These are phyloP conservation scores for Alfaro cultratus DNA, from an alignment of 2,797 vertebrate genomes.

Conservation along the genomic window DNA sequence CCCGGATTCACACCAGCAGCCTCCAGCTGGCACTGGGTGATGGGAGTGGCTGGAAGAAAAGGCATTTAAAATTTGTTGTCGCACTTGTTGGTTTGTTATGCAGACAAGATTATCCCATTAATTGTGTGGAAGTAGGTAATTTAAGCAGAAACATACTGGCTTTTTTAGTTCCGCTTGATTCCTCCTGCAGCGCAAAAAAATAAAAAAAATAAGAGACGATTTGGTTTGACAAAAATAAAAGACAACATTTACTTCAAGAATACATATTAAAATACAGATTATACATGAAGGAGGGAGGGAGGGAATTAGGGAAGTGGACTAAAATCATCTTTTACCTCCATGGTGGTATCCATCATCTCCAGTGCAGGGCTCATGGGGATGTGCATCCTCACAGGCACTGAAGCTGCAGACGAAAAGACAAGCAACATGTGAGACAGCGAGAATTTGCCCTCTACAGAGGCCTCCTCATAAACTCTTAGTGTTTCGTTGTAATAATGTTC, in stretches of 20 bases:
- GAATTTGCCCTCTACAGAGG: not conserved
- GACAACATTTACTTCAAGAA: not conserved
- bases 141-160: slow-evolving; percentile 26
- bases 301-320: not conserved
- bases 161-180: slow-evolving; percentile 10
- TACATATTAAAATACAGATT: not conserved
- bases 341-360: not conserved
- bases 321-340: slow-evolving; percentile 34
- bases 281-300: not conserved
- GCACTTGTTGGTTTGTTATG: not conserved
- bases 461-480: not conserved
- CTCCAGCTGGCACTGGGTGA: slow-evolving; percentile 84
- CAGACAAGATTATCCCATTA: not conserved
- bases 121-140: not conserved
- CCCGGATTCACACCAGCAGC: slow-evolving; percentile 30
- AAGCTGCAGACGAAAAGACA: slow-evolving; percentile 32
- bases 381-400: slow-evolving; percentile 57
- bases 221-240: slow-evolving; percentile 10
- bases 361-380: slow-evolving; percentile 64
- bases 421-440: slow-evolving; percentile 1
- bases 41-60: slow-evolving; percentile 35
- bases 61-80: not conserved
- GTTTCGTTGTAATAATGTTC: not conserved
- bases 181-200: slow-evolving; percentile 53
- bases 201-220: not conserved